Conservation (phyloP, 35 echinoderm and acorn worm species). For the Apostichopus japonicus region DNA sequence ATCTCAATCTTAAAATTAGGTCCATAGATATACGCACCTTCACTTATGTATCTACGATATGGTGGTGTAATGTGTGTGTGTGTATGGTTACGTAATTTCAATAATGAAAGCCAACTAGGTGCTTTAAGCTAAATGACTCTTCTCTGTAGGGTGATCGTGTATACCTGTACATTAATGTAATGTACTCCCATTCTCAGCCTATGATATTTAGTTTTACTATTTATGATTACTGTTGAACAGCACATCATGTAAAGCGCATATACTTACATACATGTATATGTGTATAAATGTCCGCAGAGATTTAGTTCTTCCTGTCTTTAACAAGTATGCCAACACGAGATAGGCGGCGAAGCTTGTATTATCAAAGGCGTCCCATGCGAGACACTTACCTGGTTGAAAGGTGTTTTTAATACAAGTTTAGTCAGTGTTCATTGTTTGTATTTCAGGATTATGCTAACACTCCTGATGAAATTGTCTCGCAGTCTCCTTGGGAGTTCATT, state of each 20-base stretch:
- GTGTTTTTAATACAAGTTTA: slow-evolving; percentile 36
- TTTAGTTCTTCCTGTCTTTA: background rate
- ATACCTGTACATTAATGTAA: too few species aligned
- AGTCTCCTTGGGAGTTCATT: slow-evolving; percentile 10
- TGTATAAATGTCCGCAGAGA: background rate
- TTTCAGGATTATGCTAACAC: slow-evolving; percentile 53
- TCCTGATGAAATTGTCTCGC: slow-evolving; percentile 16
- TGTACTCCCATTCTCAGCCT: background rate
- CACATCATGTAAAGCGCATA: background rate
- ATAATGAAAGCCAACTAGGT: too few species aligned
- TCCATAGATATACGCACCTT: too few species aligned
- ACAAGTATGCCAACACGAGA: background rate
- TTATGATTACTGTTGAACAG: background rate
- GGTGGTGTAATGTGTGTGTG: too few species aligned
- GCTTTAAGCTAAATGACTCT: too few species aligned
- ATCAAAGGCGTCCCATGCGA: slow-evolving; percentile 35
- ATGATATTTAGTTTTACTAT: background rate
- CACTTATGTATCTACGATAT: too few species aligned
- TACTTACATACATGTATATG: background rate
- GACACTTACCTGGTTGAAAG: slow-evolving; percentile 22
- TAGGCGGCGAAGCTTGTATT: background rate
- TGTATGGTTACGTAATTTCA: too few species aligned
- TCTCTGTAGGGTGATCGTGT: too few species aligned
- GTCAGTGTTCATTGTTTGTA: slow-evolving; percentile 34
- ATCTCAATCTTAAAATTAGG: too few species aligned